A percentile compares a stretch with the other conserved stretches of the same genome.
Evolutionary conservation across 2,797 vertebrate species (phyloP).

Genomic region (Chelmon rostratus): DNA sequence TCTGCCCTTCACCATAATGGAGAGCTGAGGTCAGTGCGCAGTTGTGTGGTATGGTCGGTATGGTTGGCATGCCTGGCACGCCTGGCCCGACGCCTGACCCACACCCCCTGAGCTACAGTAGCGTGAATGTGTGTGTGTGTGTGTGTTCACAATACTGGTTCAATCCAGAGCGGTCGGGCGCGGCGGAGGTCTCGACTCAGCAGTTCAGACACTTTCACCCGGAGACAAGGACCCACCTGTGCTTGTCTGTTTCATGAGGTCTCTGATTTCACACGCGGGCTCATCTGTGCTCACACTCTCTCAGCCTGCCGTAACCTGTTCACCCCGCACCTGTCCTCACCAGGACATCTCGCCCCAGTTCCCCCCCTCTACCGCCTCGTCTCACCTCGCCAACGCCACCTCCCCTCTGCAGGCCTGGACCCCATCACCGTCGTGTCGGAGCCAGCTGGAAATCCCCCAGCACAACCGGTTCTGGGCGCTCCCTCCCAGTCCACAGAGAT

Average conservation of each 20-base stretch:
- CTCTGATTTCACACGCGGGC: slow-evolving; percentile 58
- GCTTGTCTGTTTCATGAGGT: slow-evolving; percentile 70
- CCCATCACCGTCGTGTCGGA: slow-evolving; percentile 24
- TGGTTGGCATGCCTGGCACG: slow-evolving; percentile 48
- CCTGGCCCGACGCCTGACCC: slow-evolving; percentile 39
- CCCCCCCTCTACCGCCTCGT: not conserved
- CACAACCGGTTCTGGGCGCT: slow-evolving; percentile 49
- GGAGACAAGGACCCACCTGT: slow-evolving; percentile 82
- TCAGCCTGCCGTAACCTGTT: slow-evolving; percentile 48
- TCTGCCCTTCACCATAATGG: slow-evolving; percentile 17
- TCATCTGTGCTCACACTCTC: slow-evolving; percentile 38
- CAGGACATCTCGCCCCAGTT: slow-evolving; percentile 56
- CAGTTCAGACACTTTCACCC: slow-evolving; percentile 76
- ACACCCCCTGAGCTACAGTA: slow-evolving; percentile 38
- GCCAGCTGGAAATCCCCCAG: slow-evolving; percentile 71
- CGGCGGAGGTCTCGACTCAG: slow-evolving; percentile 70
- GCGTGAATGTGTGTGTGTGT: not conserved
- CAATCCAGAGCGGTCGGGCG: slow-evolving; percentile 66
- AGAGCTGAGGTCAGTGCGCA: slow-evolving; percentile 67
- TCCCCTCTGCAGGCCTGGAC: slow-evolving; percentile 37
- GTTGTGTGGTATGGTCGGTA: slow-evolving; percentile 43
- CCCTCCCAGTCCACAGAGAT: slow-evolving; percentile 39
- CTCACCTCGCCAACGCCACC: slow-evolving; percentile 13
- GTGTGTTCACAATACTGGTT: slow-evolving; percentile 39
- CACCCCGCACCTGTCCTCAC: slow-evolving; percentile 76